Base-by-base conservation (phyloP, 2,888 invertebrate genomes). In the Mactromeris polynyma region DNA sequence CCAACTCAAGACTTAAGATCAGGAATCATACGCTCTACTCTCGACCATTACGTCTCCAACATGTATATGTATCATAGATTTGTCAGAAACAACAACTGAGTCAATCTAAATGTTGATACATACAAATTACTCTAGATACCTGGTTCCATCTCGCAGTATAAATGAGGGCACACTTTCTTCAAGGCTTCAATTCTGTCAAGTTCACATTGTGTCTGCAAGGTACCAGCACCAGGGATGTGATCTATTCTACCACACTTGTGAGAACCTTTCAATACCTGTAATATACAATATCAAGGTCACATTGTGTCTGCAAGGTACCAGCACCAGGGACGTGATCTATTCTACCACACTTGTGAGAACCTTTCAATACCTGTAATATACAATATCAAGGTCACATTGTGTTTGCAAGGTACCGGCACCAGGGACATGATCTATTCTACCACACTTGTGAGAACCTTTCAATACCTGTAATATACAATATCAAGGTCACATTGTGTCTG, bases 231-330 rank as follows among this genome's bases (percentile, higher is more conserved):
- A 69, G 95, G 90, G 17, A 88, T 81, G 73, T 96, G 96, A 26
- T 96, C 95, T 51, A 96, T 95, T 40, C 96, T 92, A 1, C 96
- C 96, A 91, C 95, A 95, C 80, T 95, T 94, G 80, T 96, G 95
- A 0, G 95, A 95, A 4, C 96, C 96, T 80, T 93, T 90, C 85
- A 96, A 89, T 46, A 94, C 83, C 94, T 94, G 54, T 64, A 64
- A 17, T 46, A 11, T 46, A 46, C 46, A 46, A 46, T 46, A 0
- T 95, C 94, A 79, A 93, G 88, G 86, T 96, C 95, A 0, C 95
- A 95, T 40, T 94, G 93, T 0, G 95, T 95, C 89, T 96, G 96
- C n/a, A 92, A n/a, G 21, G 86, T 88, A 2, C 95, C 95, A 26
- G 93, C 94, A 11, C 94, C 93, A 73, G 95, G 90, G 19, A 89